Evolutionary conservation across 2,113 vertebrate species (phyloP).

Genomic region (Prunella himalayana): DNA sequence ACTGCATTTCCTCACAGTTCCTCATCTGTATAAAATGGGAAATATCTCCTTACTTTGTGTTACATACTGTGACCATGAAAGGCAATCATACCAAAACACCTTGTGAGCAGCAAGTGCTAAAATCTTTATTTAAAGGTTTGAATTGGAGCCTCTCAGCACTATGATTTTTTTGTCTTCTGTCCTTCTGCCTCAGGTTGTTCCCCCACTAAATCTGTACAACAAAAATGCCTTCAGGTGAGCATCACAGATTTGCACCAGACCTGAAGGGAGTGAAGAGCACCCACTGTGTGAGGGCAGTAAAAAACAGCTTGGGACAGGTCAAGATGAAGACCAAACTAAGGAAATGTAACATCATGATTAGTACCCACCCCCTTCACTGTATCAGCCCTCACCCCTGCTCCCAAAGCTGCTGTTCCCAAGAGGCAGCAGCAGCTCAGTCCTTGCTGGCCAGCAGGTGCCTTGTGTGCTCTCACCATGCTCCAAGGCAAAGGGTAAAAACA

Average conservation of each 20-base stretch:
- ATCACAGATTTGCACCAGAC: not conserved
- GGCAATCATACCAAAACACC: not conserved
- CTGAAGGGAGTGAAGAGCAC: not conserved
- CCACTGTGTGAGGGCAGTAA: not conserved
- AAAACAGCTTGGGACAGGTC: not conserved
- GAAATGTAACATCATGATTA: not conserved
- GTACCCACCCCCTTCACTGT: not conserved
- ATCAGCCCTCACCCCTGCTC: not conserved
- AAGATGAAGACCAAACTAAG: not conserved
- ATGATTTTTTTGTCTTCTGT: not conserved
- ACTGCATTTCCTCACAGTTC: not conserved
- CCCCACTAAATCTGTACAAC: rapidly evolving
- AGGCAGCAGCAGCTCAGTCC: not conserved
- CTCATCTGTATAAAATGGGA: not conserved
- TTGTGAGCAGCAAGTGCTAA: not conserved
- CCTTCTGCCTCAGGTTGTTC: not conserved
- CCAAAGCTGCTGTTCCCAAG: not conserved
- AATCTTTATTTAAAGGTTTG: not conserved
- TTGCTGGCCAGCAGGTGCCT: not conserved
- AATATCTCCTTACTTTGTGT: not conserved
- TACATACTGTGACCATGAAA: not conserved
- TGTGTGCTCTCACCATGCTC: not conserved
- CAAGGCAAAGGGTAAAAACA: not conserved
- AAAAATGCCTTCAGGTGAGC: not conserved
- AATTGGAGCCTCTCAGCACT: not conserved